phyloP scores from a whole-genome alignment of 2,113 vertebrate genomes.

The Myrmecophaga tridactyla region DNA sequence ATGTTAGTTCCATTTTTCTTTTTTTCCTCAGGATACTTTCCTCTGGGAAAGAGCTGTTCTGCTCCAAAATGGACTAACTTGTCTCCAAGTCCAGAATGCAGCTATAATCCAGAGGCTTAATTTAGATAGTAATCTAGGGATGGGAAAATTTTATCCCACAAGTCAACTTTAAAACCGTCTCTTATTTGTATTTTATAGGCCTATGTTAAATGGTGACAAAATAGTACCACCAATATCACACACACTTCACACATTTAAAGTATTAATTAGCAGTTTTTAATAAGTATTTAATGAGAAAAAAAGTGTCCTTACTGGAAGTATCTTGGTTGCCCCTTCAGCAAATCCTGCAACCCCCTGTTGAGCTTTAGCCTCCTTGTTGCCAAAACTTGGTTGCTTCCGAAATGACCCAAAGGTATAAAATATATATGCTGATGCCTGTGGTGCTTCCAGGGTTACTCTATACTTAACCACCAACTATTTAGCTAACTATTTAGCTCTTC shows the following conservation, averaged over 20 bases:
- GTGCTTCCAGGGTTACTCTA: not conserved
- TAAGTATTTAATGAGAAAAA: not conserved
- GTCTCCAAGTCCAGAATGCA: not conserved
- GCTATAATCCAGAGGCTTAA: not conserved
- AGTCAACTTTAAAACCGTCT: not conserved
- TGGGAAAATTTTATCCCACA: not conserved
- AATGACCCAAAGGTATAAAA: not conserved
- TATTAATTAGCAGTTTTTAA: not conserved
- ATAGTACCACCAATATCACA: not conserved
- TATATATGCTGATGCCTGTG: rapidly evolving
- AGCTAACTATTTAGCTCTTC: not conserved
- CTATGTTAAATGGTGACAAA: not conserved
- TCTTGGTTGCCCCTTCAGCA: not conserved
- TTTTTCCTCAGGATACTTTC: not conserved
- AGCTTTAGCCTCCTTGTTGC: not conserved
- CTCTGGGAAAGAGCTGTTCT: not conserved
- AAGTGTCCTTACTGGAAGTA: not conserved
- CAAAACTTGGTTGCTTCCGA: not conserved
- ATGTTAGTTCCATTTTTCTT: not conserved
- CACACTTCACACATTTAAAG: not conserved
- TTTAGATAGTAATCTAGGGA: not conserved
- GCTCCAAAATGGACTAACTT: not conserved
- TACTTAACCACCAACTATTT: too few relatives aligned
- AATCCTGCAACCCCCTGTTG: not conserved
- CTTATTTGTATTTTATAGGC: not conserved